These are phyloP conservation scores for Drosophila lowei DNA, from an alignment of 1,140 invertebrate species.

Conservation along the genomic window DNA sequence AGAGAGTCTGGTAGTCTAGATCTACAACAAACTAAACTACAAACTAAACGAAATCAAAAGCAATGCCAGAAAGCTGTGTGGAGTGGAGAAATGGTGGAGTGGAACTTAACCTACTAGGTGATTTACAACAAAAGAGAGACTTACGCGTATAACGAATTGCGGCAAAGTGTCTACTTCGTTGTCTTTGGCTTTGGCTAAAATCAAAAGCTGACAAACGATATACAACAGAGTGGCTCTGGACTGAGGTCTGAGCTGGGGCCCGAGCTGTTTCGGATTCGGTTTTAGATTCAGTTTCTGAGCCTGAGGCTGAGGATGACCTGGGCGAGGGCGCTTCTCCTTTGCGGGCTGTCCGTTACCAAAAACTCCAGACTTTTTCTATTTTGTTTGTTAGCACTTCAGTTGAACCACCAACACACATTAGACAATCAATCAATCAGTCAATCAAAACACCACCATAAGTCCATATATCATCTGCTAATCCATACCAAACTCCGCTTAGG, in stretches of 20 bases:
- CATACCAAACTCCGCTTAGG: constrained; percentile 49
- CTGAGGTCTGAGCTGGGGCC: constrained; percentile 38
- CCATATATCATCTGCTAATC: constrained; percentile 44
- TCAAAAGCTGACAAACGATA: constrained; percentile 65
- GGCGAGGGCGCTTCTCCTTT: constrained; percentile 38
- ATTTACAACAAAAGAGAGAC: constrained; percentile 70
- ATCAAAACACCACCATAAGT: constrained; percentile 69
- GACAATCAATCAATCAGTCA: constrained; percentile 61
- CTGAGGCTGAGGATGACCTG: constrained; percentile 48
- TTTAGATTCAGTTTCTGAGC: too few species aligned
- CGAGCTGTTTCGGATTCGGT: too few species aligned
- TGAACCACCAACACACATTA: constrained; percentile 56
- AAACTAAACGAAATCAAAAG: constrained; percentile 49
- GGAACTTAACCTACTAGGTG: constrained; percentile 62
- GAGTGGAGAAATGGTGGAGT: constrained; percentile 11
- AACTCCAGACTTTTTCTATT: constrained; percentile 46
- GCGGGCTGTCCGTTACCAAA: constrained; percentile 68
- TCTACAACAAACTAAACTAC: constrained; percentile 3
- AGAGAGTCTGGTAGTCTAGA: constrained; percentile 42
- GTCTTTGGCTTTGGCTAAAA: constrained; percentile 55
- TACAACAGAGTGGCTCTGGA: constrained; percentile 50
- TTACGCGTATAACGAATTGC: constrained; percentile 79
- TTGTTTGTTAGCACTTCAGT: constrained; percentile 53
- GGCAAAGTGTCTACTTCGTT: constrained; percentile 76
- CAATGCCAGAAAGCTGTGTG: constrained; percentile 58